Base-by-base conservation (phyloP, 1,140 invertebrate species). In the Philotrypesis tridentata region DNA sequence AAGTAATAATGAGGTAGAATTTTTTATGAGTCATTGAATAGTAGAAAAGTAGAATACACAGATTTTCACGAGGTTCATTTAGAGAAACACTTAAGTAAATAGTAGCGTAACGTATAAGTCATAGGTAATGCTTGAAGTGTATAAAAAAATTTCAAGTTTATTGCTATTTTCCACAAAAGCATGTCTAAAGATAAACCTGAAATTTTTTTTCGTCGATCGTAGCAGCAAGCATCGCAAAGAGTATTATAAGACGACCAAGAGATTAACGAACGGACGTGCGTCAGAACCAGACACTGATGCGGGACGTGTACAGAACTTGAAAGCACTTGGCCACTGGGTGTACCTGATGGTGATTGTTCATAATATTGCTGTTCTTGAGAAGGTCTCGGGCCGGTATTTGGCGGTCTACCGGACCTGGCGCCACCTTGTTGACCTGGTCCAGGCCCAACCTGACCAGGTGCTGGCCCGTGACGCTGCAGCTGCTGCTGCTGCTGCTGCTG, bases 341-440 rank as follows among this genome's bases (percentile, higher is more conserved):
- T 82, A 82, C 81, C 81, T 82, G 65, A 68, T 27, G 80, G 67
- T 33, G 73, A 14, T 40, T 65, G 75, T 76, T 78, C 67, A n/a
- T 83, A 71, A 55, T 79, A 83, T 31, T 79, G 79, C 0, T 63
- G 31, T 2, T 83, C 82, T 65, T 79, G 82, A 12, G 25, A 27
- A 14, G 61, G 61, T 40, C 27, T n/a, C 17, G 73, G 65, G 23
- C 14, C 71, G 33, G 17, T 74, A 1, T 31, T 14, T 11, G 67
- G 71, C 5, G 70, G 12, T 2, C 71, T 31, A 1, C 55, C 17
- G 12, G 67, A 6, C 23, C 72, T 72, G 25, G 68, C 48, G 33
- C 33, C 33, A 23, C 37, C 43, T 9, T n/a, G 29, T n/a, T 79
- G 76, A 55, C 55, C 48, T 40, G 80, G 31, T 6, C 31, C 21